A percentile compares a stretch with the other conserved stretches of the same genome.
Evolutionary conservation across 2,888 invertebrate species (phyloP).

Genomic region (Lysandra bellargus): DNA sequence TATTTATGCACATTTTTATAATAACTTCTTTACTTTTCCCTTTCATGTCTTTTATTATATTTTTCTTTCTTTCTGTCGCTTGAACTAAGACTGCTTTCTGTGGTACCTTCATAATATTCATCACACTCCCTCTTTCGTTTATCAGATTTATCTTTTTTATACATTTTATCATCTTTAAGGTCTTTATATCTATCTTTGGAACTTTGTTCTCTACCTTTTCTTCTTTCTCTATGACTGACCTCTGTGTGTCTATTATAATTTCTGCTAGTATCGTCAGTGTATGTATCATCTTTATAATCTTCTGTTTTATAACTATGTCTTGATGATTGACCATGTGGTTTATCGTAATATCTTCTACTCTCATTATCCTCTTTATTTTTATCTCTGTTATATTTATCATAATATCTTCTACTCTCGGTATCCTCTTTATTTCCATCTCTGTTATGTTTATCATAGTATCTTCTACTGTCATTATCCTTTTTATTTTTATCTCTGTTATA

Average conservation of each 20-base stretch:
- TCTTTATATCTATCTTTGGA: not conserved
- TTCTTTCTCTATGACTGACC: not conserved
- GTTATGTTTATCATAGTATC: not conserved
- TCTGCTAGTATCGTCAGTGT: not conserved
- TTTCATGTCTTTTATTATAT: slow-evolving; percentile 15
- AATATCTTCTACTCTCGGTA: not conserved
- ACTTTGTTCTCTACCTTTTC: not conserved
- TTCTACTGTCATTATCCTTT: not conserved
- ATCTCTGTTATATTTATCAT: not conserved
- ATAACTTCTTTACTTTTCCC: slow-evolving; percentile 9
- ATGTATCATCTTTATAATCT: not conserved
- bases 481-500: not conserved
- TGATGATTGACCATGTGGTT: not conserved
- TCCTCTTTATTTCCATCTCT: not conserved
- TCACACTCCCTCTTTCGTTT: slow-evolving; percentile 1
- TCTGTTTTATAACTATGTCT: not conserved
- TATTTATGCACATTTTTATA: not conserved
- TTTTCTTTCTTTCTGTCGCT: slow-evolving; percentile 31
- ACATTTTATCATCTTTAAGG: not conserved
- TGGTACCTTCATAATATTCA: slow-evolving; percentile 26
- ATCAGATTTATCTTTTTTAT: slow-evolving; percentile 6
- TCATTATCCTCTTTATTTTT: not conserved
- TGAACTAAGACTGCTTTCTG: slow-evolving; percentile 32
- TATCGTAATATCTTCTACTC: not conserved
- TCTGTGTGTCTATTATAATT: not conserved